Evolutionary conservation across 2,113 vertebrate genomes (phyloP).

Genomic region (Phasianus colchicus): DNA sequence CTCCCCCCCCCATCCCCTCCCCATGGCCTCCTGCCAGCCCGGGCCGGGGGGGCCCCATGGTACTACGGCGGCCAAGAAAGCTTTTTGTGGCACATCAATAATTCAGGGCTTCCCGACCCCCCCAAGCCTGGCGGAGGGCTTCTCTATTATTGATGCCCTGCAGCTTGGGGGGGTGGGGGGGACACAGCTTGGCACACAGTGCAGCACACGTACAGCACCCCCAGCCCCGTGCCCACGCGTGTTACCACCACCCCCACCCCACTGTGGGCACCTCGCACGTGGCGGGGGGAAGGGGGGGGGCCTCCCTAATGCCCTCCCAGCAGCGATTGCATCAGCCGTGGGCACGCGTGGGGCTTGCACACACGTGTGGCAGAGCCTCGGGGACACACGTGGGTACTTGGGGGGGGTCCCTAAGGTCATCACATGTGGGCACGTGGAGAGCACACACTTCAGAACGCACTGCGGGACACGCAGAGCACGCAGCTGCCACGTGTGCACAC

Average conservation of each 20-base stretch:
- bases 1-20: not conserved
- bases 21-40: not conserved
- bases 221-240: not conserved
- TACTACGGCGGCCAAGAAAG: not conserved
- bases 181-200: not conserved
- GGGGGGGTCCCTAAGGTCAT: too few species aligned
- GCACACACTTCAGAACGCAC: not conserved
- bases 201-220: not conserved
- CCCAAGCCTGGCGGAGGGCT: not conserved
- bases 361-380: too few species aligned
- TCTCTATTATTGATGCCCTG: not conserved
- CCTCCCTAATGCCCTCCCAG: not conserved
- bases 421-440: too few species aligned
- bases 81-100: constrained; percentile 4
- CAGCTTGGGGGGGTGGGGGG: not conserved
- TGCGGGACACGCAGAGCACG: too few species aligned
- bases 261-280: not conserved
- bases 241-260: not conserved
- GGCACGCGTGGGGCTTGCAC: not conserved
- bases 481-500: too few species aligned
- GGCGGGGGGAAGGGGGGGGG: not conserved
- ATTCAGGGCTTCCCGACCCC: not conserved
- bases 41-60: not conserved
- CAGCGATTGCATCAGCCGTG: not conserved
- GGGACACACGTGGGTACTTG: too few species aligned